Evolutionary conservation across 2,113 vertebrate species (phyloP).

Genomic region (Egretta garzetta): DNA sequence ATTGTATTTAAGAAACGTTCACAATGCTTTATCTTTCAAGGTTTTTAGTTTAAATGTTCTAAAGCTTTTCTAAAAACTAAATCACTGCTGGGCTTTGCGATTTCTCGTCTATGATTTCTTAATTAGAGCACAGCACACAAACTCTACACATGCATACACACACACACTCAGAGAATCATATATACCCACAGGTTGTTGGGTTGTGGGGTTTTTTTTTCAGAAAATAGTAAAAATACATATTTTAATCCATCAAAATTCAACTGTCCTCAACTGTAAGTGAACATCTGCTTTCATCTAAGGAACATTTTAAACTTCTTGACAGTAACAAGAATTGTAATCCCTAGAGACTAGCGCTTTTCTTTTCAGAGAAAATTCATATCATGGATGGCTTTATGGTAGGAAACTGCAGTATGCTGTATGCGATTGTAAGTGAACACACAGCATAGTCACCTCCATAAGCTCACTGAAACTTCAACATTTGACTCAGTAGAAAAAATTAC

Average conservation of each 20-base stretch:
- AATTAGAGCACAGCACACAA: background rate
- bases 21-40: rapidly evolving
- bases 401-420: background rate
- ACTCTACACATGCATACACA: background rate
- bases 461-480: background rate
- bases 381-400: conserved; percentile 7
- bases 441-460: background rate
- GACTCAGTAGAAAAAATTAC: background rate
- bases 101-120: background rate
- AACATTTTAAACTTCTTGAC: conserved; percentile 73
- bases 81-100: background rate
- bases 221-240: background rate
- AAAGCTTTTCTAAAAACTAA: background rate
- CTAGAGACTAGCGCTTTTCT: conserved; percentile 54
- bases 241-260: conserved; percentile 49
- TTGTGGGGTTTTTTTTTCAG: background rate
- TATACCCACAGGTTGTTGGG: background rate
- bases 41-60: background rate
- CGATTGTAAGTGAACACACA: conserved; percentile 29
- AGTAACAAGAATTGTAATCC: conserved; percentile 62
- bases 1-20: background rate
- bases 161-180: background rate
- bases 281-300: conserved; percentile 53
- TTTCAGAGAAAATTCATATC: conserved; percentile 61
- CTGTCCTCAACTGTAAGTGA: conserved; percentile 46